These are phyloP conservation scores for Triplophysa yarkandensis DNA, from an alignment of 2,797 vertebrate genomes.

Conservation along the genomic window DNA sequence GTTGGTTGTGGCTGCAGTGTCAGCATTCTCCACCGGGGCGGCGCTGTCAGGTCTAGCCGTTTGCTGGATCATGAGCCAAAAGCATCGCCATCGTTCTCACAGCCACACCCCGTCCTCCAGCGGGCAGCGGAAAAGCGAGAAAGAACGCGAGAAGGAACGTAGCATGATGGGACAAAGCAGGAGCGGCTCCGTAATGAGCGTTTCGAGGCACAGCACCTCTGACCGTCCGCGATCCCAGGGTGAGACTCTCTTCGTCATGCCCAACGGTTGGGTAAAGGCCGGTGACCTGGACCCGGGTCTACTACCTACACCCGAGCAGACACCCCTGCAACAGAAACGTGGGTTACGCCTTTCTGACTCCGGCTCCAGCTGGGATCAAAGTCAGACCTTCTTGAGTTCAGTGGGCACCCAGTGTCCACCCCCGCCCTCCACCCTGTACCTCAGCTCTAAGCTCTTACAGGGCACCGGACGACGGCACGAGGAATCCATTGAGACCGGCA, in stretches of 20 bases:
- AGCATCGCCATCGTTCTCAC: conserved; percentile 78
- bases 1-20: conserved; percentile 91
- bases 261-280: conserved; percentile 91
- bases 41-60: conserved; percentile 93
- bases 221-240: conserved; percentile 75
- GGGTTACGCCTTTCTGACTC: conserved; percentile 79
- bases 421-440: conserved; percentile 78
- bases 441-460: conserved; percentile 81
- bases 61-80: conserved; percentile 94
- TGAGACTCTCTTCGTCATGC: conserved; percentile 90
- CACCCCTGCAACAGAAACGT: conserved; percentile 90
- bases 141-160: conserved; percentile 82
- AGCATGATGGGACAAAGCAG: conserved; percentile 82
- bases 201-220: conserved; percentile 75
- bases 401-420: conserved; percentile 81
- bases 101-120: conserved; percentile 67
- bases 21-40: conserved; percentile 94
- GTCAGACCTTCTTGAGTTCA: conserved; percentile 85
- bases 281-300: conserved; percentile 90
- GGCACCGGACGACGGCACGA: conserved; percentile 66
- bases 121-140: conserved; percentile 84
- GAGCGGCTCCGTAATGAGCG: conserved; percentile 90
- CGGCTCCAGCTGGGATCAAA: conserved; percentile 88
- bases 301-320: conserved; percentile 94
- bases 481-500: conserved; percentile 61